Evolutionary conservation across 2,113 vertebrate genomes (phyloP).

Genomic region (Nanorana parkeri): DNA sequence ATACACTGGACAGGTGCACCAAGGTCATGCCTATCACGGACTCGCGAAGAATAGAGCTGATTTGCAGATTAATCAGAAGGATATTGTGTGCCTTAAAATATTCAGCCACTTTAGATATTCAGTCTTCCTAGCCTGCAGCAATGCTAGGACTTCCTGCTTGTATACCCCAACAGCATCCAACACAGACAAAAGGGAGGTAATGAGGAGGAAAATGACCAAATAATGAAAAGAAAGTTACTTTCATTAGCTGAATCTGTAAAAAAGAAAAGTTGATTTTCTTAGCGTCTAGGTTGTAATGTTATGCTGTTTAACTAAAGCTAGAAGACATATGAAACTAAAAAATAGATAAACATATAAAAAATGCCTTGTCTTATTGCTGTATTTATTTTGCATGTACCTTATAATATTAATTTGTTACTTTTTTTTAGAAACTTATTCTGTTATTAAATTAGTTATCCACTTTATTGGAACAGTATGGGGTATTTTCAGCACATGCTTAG

Average conservation of each 20-base stretch:
- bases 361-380: too few relatives aligned
- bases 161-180: slow-evolving; percentile 13
- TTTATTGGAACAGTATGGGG: too few relatives aligned
- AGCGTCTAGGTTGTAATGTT: too few relatives aligned
- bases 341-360: too few relatives aligned
- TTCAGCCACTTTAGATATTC: slow-evolving; percentile 50
- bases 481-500: too few relatives aligned
- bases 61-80: slow-evolving; percentile 48
- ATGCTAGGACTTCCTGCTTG: slow-evolving; percentile 47
- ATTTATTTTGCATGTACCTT: too few relatives aligned
- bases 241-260: slow-evolving; percentile 23
- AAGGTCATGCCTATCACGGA: background rate
- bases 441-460: too few relatives aligned
- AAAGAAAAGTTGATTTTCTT: background rate
- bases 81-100: slow-evolving; percentile 51
- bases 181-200: slow-evolving; percentile 44
- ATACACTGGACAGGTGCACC: slow-evolving; percentile 39
- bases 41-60: slow-evolving; percentile 27
- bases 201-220: slow-evolving; percentile 50
- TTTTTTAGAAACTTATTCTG: too few relatives aligned
- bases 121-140: slow-evolving; percentile 23
- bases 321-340: too few relatives aligned
- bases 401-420: too few relatives aligned
- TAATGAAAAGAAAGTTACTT: slow-evolving; percentile 48
- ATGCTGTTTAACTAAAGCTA: too few relatives aligned